These are phyloP conservation scores for Sycobia sp. DNA, from an alignment of 1,140 invertebrate genomes.

Conservation along the genomic window DNA sequence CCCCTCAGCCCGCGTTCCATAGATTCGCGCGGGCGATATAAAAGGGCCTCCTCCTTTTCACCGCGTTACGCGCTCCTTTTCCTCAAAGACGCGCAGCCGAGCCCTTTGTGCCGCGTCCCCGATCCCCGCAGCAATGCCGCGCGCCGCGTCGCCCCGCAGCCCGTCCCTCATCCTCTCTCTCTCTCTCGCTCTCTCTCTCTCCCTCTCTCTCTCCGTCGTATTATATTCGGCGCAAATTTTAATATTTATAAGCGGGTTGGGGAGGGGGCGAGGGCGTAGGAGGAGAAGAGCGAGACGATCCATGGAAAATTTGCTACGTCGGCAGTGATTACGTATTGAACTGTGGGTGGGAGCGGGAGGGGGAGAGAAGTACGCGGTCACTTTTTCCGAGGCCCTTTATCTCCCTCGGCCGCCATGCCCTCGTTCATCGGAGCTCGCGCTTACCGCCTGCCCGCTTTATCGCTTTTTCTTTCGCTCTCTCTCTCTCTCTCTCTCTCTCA, in stretches of 20 bases:
- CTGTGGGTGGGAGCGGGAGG: too few species aligned
- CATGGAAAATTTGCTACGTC: conserved; percentile 26
- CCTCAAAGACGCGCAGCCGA: background rate
- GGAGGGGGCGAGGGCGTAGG: too few species aligned
- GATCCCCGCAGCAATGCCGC: too few species aligned
- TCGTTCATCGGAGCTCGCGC: background rate
- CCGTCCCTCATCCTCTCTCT: background rate
- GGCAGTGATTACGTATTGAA: conserved; percentile 26
- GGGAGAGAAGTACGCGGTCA: too few species aligned
- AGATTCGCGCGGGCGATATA: conserved; percentile 15
- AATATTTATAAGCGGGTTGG: too few species aligned
- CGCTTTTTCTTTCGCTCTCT: too few species aligned
- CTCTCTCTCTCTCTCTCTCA: too few species aligned
- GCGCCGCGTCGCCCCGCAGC: background rate
- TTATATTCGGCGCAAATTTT: too few species aligned
- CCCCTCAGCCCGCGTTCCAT: conserved; percentile 8
- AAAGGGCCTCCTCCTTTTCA: background rate
- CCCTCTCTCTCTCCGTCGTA: background rate
- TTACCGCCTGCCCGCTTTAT: background rate
- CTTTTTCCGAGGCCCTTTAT: conserved; percentile 1
- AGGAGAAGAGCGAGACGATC: too few species aligned
- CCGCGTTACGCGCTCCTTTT: background rate
- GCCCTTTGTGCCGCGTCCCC: background rate
- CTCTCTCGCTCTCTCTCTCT: too few species aligned
- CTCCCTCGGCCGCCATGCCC: background rate